These are phyloP conservation scores for Bombus balteatus DNA, from an alignment of 1,140 invertebrate species.

Conservation along the genomic window DNA sequence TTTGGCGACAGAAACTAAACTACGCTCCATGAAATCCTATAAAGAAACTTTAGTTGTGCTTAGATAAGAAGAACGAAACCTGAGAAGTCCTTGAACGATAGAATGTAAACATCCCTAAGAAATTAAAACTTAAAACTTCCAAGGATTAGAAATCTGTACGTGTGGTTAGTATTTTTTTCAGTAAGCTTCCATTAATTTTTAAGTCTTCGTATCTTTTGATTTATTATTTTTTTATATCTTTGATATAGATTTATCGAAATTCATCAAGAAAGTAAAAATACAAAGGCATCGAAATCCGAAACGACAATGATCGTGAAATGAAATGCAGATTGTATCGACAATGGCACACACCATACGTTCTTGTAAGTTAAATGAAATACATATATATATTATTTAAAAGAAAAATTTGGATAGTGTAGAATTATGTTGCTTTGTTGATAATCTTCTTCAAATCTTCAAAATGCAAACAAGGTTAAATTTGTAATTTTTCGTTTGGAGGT, in stretches of 20 bases:
- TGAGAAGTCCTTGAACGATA: conserved; percentile 56
- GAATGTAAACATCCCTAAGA: conserved; percentile 48
- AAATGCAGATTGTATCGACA: background rate
- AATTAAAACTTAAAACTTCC: background rate
- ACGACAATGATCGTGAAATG: background rate
- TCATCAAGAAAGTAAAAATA: background rate
- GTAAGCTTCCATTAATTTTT: background rate
- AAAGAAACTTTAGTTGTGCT: background rate
- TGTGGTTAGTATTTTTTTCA: background rate
- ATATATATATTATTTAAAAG: background rate
- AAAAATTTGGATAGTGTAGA: background rate
- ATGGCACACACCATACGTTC: background rate
- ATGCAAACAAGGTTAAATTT: background rate
- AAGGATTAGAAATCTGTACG: background rate
- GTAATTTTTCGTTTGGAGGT: background rate
- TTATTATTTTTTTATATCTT: no score
- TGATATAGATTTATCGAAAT: background rate
- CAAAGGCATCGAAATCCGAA: background rate
- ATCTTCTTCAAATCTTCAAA: background rate
- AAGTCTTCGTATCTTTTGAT: no score
- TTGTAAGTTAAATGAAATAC: background rate
- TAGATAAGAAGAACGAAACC: conserved; percentile 34
- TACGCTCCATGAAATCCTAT: background rate
- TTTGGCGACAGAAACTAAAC: background rate
- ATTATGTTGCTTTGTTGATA: background rate